A percentile compares a stretch with the other conserved stretches of the same genome.
These are phyloP conservation scores for Aspidapion aeneum DNA, from an alignment of 2,888 invertebrate species.

Conservation along the genomic window DNA sequence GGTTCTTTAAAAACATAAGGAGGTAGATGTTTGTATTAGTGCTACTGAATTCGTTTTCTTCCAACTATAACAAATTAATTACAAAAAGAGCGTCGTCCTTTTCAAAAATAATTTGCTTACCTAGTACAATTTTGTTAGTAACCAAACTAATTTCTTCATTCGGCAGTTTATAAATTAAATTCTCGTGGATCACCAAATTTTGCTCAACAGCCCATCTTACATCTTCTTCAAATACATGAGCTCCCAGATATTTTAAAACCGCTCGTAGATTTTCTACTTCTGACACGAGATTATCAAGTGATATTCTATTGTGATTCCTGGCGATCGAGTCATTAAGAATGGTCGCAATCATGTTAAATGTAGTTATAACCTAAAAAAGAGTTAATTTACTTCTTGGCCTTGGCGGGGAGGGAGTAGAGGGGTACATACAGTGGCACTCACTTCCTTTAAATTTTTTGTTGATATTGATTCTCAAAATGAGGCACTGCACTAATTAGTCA, in stretches of 20 bases:
- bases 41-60: no score
- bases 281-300: constrained; percentile 48
- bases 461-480: no score
- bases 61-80: no score
- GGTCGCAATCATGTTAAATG: constrained; percentile 70
- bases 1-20: no score
- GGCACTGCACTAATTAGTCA: no score
- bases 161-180: constrained; percentile 49
- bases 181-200: constrained; percentile 58
- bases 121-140: constrained; percentile 45
- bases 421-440: no score
- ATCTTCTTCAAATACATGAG: constrained; percentile 42
- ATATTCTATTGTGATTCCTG: constrained; percentile 45
- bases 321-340: constrained; percentile 55
- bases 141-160: constrained; percentile 41
- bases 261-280: constrained; percentile 56
- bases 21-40: no score
- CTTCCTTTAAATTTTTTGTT: no score
- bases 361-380: constrained; percentile 55
- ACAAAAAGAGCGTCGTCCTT: no score
- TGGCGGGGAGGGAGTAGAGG: no score
- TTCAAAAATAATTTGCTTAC: no score
- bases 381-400: no score
- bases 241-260: constrained; percentile 47
- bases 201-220: constrained; percentile 52